Conservation (phyloP, 2,113 vertebrate species). For the Cephalopterus ornatus region DNA sequence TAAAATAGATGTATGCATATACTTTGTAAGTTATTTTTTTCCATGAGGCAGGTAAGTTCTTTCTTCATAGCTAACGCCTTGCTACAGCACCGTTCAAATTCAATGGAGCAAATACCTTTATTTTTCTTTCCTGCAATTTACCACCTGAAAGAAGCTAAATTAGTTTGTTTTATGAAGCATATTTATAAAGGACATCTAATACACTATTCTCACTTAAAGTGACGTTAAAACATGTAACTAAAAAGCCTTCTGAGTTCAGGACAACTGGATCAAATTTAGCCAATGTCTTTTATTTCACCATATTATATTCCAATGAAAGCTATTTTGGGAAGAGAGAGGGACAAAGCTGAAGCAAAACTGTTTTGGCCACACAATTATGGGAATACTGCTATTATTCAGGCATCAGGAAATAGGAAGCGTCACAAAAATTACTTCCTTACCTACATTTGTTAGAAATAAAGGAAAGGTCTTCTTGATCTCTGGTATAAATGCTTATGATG, state of each 20-base stretch:
- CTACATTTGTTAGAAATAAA: conserved; percentile 56
- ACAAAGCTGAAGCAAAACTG: conserved; percentile 20
- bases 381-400: conserved; percentile 28
- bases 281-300: background rate
- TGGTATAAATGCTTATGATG: background rate
- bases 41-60: background rate
- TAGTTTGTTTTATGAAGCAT: background rate
- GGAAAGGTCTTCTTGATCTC: conserved; percentile 26
- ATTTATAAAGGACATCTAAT: background rate
- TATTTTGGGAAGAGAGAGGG: conserved; percentile 14
- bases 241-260: background rate
- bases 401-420: conserved; percentile 46
- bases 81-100: background rate
- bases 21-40: background rate
- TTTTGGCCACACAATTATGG: background rate
- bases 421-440: conserved; percentile 62
- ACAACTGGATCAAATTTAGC: conserved; percentile 28
- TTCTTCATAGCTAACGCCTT: background rate
- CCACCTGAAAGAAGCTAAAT: background rate
- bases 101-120: background rate
- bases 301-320: background rate
- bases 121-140: background rate
- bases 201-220: background rate
- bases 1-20: background rate
- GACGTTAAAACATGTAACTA: background rate